These are phyloP conservation scores for Coryphaenoides rupestris DNA, from an alignment of 2,113 vertebrate species.

Conservation along the genomic window DNA sequence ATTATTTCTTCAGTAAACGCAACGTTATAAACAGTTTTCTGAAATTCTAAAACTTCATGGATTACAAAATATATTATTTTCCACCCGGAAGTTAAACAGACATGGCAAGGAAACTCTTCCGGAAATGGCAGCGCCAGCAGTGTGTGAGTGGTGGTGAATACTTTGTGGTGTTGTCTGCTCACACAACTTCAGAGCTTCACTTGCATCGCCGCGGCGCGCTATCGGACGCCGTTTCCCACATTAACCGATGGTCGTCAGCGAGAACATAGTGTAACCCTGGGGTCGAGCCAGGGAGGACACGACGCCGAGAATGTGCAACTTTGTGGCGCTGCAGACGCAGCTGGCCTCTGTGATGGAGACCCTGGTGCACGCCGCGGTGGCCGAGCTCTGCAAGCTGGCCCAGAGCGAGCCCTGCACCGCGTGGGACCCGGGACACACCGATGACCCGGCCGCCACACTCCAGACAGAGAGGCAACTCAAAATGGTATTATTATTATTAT, in stretches of 20 bases:
- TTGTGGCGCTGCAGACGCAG: slow-evolving; percentile 47
- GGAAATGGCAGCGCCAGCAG: background rate
- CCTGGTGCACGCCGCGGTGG: slow-evolving; percentile 65
- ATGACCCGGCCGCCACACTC: background rate
- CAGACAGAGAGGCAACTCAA: slow-evolving; percentile 29
- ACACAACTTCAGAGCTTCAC: background rate
- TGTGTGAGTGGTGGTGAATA: background rate
- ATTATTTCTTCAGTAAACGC: too few relatives aligned
- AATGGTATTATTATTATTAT: slow-evolving; percentile 52
- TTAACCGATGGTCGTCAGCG: background rate
- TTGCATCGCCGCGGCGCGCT: background rate
- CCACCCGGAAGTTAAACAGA: background rate
- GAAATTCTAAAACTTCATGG: too few relatives aligned
- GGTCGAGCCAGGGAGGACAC: background rate
- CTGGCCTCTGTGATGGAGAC: slow-evolving; percentile 68
- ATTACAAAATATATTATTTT: background rate
- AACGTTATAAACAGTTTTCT: too few relatives aligned
- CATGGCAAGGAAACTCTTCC: background rate
- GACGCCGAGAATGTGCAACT: slow-evolving; percentile 54
- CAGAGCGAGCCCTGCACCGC: slow-evolving; percentile 26
- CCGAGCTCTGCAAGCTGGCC: slow-evolving; percentile 60
- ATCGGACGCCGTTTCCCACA: background rate
- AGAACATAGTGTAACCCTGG: background rate
- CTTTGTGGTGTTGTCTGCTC: background rate
- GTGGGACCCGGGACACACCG: background rate